Evolutionary conservation across 2,888 invertebrate genomes (phyloP), one percentile per base, ranked within the genome.

Genomic region (Pocota personata): DNA sequence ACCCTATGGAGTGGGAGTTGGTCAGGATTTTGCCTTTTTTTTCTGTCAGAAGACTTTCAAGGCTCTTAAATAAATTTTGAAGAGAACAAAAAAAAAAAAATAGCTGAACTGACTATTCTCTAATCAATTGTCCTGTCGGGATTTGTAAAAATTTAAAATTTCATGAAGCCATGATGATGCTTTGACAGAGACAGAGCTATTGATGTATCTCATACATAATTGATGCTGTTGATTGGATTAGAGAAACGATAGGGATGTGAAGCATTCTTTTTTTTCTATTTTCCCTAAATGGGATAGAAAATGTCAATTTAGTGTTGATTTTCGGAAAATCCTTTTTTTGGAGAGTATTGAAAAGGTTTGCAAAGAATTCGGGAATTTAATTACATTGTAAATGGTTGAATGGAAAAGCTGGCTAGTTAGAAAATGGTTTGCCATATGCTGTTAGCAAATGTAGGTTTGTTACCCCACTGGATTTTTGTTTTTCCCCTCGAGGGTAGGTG

Each of bases 121-220:
- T 82, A 86, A 86, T 86, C 80, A 86, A 86, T 86, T 82, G 67
- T 76, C 71, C 86, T 72, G 52, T 77, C 40, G 71, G 80, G 80
- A 86, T 80, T 66, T 86, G 75, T 76, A 77, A 57, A 67, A 77
- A 46, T 76, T 82, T 72, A 71, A 83, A 76, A 66, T 76, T 86
- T 77, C 19, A 80, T 76, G 35, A 86, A 62, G 50, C 72, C 46
- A 43, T 76, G 64, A 52, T 55, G 84, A 62, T 16, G 79, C 37
- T 84, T 79, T 71, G 50, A 75, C 66, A 73, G 52, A 43, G 64
- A 37, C n/a, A 14, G 16, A 35, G 43, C 75, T 52, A 71, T 75
- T 76, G 76, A 76, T 37, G 71, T 66, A 58, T 84, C 32, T 46
- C 60, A 66, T 80, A 48, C 76, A 82, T 86, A 86, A 82, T 82